Evolutionary conservation across 2,113 vertebrate species (phyloP), one percentile per base, ranked within the genome.

Genomic region (Calidris pugnax): DNA sequence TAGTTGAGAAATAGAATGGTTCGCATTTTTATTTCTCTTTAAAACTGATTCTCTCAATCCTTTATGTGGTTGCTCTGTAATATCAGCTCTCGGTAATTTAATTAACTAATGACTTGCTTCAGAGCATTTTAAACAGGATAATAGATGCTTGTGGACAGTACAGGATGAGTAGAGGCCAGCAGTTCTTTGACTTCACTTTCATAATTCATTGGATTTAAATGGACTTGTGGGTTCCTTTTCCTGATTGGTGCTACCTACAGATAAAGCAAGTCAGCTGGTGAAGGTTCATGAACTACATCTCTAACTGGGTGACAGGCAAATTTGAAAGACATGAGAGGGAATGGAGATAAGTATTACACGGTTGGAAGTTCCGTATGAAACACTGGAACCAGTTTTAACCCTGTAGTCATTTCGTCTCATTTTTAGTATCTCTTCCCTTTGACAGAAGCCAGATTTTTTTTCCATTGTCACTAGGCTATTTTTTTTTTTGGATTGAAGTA

Each of bases 181-280:
- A 91, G 26, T 72, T 85, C 39, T 53, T 60, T 88, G 30, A 53
- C 89, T 60, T 80, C 24, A 50, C 37, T 82, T 90, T 89, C 84
- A 28, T 89, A 92, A 88, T 78, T 96, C 80, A 88, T 71, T 89
- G 53, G 51, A 74, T 87, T 91, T 33, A 83, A 92, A 92, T 69
- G 51, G 62, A 91, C 43, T 63, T 45, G 10, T 71, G 50, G 6
- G 45, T 76, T 95, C 19, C 63, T 89, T 94, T 91, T 82, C 41
- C 66, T 79, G 57, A 35, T 41, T 57, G 33, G n/a, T 19, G 27
- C 73, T 91, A 82, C 20, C 69, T 73, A 30, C 3, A 9, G 35
- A 68, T 43, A 30, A 82, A 59, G 10, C 27, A 60, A 59, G n/a
- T 53, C 39, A 81, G 39, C 35, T 89, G 56, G 62, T 93, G 39